A percentile compares a stretch with the other conserved stretches of the same genome.
Evolutionary conservation across 2,797 vertebrate genomes (phyloP).

Genomic region (Harpia harpyja): DNA sequence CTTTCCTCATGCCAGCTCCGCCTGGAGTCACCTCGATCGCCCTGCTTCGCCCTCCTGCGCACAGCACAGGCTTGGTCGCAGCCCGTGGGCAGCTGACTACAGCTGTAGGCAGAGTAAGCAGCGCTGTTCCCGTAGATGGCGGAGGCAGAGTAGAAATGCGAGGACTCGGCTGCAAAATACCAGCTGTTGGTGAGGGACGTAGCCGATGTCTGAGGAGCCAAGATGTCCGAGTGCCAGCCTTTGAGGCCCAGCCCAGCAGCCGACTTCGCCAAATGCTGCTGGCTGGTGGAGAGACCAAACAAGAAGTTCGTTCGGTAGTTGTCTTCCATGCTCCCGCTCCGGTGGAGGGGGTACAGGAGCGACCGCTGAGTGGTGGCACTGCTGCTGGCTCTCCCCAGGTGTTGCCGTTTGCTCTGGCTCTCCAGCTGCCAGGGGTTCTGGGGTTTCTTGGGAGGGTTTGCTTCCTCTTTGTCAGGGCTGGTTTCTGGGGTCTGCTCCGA

Average conservation of each 20-base stretch:
- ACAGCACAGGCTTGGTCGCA: slow-evolving; percentile 77
- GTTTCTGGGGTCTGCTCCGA: slow-evolving; percentile 88
- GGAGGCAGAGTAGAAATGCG: slow-evolving; percentile 86
- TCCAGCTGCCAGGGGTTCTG: slow-evolving; percentile 56
- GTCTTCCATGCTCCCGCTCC: slow-evolving; percentile 88
- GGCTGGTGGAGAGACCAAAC: slow-evolving; percentile 85
- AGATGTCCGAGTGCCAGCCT: slow-evolving; percentile 93
- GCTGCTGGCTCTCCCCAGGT: slow-evolving; percentile 16
- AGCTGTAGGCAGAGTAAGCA: slow-evolving; percentile 77
- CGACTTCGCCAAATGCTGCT: slow-evolving; percentile 84
- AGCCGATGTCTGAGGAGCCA: slow-evolving; percentile 80
- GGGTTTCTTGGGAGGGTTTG: not conserved
- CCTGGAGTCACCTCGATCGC: slow-evolving; percentile 83
- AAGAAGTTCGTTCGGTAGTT: slow-evolving; percentile 78
- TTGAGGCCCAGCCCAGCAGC: slow-evolving; percentile 79
- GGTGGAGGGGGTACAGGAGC: slow-evolving; percentile 75
- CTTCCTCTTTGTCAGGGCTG: slow-evolving; percentile 86
- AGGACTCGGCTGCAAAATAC: slow-evolving; percentile 86
- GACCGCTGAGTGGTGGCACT: slow-evolving; percentile 15
- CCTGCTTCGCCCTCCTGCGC: slow-evolving; percentile 80
- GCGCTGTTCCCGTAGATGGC: slow-evolving; percentile 73
- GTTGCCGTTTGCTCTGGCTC: slow-evolving; percentile 53
- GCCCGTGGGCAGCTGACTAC: slow-evolving; percentile 78
- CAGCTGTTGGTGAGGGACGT: slow-evolving; percentile 81
- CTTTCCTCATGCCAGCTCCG: slow-evolving; percentile 97